phyloP scores from a whole-genome alignment of 2,888 invertebrate species.

The Leucophenga maculata region DNA sequence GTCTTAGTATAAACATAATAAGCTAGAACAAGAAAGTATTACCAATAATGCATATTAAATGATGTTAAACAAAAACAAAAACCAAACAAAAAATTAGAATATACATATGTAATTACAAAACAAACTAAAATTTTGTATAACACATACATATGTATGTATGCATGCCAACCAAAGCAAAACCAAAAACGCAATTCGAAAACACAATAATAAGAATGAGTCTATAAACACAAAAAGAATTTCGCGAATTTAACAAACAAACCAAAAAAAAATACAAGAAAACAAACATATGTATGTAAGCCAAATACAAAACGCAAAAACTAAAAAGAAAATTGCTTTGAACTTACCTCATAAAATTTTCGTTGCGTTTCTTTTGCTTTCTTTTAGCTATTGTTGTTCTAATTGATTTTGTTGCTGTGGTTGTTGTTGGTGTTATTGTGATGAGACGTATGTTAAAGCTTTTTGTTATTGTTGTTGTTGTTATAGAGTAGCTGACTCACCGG shows the following conservation, averaged over 20 bases:
- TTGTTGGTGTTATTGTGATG: constrained; percentile 45
- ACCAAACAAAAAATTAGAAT: background rate
- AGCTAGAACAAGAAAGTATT: no score
- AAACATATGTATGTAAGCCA: background rate
- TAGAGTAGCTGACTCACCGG: constrained; percentile 48
- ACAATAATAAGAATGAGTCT: constrained; percentile 34
- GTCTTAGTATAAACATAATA: background rate
- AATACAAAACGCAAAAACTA: background rate
- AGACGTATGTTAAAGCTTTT: constrained; percentile 54
- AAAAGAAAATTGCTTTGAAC: background rate
- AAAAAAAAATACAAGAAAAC: background rate
- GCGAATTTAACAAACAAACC: background rate
- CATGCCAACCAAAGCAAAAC: background rate
- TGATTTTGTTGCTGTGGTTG: constrained; percentile 66
- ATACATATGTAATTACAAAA: background rate
- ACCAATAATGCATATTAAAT: background rate
- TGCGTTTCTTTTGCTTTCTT: no score
- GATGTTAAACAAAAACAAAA: background rate
- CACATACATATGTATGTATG: background rate
- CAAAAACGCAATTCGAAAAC: background rate
- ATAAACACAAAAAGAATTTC: constrained; percentile 45
- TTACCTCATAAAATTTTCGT: constrained; percentile 39
- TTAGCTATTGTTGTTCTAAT: constrained; percentile 11
- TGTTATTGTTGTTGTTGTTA: constrained; percentile 45
- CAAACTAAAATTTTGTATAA: background rate